Evolutionary conservation across 1,140 invertebrate genomes (phyloP), one percentile per base, ranked within the genome.

Genomic region (Drosophila tristis): DNA sequence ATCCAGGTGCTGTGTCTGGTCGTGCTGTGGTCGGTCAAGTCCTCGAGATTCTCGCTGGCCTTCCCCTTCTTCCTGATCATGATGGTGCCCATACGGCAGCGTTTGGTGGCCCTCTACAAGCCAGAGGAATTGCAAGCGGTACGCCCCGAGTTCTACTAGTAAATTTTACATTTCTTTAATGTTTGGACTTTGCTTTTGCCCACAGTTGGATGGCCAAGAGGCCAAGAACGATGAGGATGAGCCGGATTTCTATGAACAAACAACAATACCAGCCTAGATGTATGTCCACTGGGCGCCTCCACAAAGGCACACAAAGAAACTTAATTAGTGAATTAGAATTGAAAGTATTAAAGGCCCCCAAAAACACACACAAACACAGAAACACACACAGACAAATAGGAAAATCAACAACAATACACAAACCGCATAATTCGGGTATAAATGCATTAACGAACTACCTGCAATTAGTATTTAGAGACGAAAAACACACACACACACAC

Each of bases 41-140:
- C 96, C 7, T 97, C 97, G 1, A 94, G 94, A 23, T 95, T 96
- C 70, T 97, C 98, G 1, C 93, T 99, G 5, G 96, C 96, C 6
- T 96, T 99, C 90, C 98, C 98, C 2, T 98, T 99, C 92, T 97
- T 98, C 91, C 94, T 99, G 13, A 95, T 98, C 43, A 92, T 98
- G 39, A 96, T 98, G 95, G 95, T 99, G 64, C 98, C 98, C 2
- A 92, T 98, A 25, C 93, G 98, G 45, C 94, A 95, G 63, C 94
- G 96, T 49, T 93, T 99, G 73, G 93, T 91, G 5, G 93, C 93
- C 49, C 92, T 97, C 43, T 99, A 98, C 92, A 96, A 95, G 2
- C 93, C 95, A 2, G 92, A 95, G 49, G 98, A 99, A 92, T 92
- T 99, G 35, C 93, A 95, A 90, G 96, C 96, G 72, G 96, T 97